These are phyloP conservation scores for Ariolimax columbianus DNA, from an alignment of 2,888 invertebrate species.

Conservation along the genomic window DNA sequence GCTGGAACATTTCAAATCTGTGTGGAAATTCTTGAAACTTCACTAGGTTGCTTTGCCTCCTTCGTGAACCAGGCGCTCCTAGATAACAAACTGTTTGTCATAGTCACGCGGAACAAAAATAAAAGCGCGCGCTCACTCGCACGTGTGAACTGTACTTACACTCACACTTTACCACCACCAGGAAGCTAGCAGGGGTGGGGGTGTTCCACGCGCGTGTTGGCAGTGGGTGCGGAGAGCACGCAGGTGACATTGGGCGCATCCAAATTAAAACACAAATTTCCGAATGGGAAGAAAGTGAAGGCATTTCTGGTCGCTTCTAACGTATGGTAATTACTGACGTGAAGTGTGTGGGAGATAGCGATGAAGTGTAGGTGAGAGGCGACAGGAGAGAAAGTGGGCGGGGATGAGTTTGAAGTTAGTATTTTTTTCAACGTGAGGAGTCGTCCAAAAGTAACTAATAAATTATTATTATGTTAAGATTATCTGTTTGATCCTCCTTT, in stretches of 20 bases:
- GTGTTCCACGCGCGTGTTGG: not conserved
- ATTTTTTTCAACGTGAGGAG: no score
- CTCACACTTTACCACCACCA: not conserved
- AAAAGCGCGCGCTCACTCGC: not conserved
- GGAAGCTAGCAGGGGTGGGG: not conserved
- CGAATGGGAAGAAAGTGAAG: no score
- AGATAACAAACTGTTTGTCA: not conserved
- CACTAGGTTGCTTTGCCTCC: not conserved
- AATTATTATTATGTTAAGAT: no score
- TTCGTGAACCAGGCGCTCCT: not conserved
- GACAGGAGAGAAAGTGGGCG: not conserved
- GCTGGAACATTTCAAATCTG: not conserved
- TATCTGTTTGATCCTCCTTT: no score
- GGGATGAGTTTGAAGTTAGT: not conserved
- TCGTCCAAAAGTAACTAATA: no score
- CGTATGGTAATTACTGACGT: no score
- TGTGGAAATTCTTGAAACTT: not conserved
- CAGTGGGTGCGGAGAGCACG: not conserved
- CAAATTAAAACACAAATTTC: no score
- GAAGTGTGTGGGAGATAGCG: no score
- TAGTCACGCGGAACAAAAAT: not conserved
- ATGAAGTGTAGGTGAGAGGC: no score
- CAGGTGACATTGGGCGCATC: no score
- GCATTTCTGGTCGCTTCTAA: no score
- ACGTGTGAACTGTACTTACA: constrained; percentile 15